Conservation (phyloP, 2,888 invertebrate genomes). For the Cephus runcator region DNA sequence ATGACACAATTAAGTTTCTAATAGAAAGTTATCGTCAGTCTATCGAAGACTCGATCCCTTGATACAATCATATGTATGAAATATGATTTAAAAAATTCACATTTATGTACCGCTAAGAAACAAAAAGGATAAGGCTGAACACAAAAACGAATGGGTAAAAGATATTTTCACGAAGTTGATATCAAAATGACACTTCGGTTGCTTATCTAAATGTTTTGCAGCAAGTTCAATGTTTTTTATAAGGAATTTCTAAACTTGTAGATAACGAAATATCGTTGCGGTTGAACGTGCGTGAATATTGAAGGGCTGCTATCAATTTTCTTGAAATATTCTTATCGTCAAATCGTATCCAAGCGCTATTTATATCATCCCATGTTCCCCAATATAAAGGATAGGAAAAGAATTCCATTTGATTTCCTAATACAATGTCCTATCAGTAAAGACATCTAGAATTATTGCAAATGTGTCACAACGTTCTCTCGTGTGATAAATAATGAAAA, state of each 20-base stretch:
- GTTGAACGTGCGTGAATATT: not conserved
- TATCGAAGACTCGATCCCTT: not conserved
- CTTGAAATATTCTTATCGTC: not conserved
- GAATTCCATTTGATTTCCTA: not conserved
- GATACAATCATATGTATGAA: not conserved
- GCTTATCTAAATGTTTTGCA: too few species aligned
- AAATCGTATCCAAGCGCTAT: not conserved
- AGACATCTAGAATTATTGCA: not conserved
- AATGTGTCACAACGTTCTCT: not conserved
- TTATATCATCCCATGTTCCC: not conserved
- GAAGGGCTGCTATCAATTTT: not conserved
- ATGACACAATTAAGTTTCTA: not conserved
- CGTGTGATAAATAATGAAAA: too few species aligned
- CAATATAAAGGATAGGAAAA: not conserved
- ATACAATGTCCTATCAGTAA: not conserved
- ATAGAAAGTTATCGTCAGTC: not conserved
- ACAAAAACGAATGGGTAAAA: too few species aligned
- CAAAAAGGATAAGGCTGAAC: too few species aligned
- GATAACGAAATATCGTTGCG: not conserved
- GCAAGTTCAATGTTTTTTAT: not conserved
- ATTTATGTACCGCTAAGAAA: not conserved
- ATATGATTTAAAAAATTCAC: not conserved
- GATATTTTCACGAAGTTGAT: too few species aligned
- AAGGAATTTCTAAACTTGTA: not conserved
- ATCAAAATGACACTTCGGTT: too few species aligned